Conservation (phyloP, 2,113 vertebrate species). For the Microtus montanus region DNA sequence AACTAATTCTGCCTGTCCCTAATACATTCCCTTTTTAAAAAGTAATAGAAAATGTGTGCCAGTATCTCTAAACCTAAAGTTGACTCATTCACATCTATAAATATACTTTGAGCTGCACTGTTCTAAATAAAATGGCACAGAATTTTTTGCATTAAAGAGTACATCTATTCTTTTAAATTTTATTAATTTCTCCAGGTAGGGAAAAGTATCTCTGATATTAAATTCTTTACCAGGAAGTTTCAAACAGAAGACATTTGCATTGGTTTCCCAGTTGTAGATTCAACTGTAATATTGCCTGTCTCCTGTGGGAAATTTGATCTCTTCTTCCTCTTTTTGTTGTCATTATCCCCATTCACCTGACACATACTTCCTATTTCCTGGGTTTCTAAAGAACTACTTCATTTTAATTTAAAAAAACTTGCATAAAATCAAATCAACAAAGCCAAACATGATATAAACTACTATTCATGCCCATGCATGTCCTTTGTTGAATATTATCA, state of each 20-base stretch:
- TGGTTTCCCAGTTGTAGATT: conserved; percentile 35
- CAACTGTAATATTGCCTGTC: conserved; percentile 27
- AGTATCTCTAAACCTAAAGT: conserved; percentile 2
- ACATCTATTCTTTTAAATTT: conserved; percentile 37
- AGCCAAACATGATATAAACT: conserved; percentile 23
- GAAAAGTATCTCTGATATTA: conserved; percentile 29
- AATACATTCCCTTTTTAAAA: background rate
- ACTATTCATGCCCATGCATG: background rate
- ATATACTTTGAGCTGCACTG: background rate
- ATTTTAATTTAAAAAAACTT: conserved; percentile 19
- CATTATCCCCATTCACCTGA: background rate
- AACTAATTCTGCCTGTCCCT: background rate
- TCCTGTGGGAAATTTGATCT: background rate
- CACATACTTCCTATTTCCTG: conserved; percentile 41
- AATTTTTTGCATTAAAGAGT: background rate
- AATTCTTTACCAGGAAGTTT: conserved; percentile 28
- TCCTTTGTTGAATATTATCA: background rate
- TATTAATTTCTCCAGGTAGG: conserved; percentile 12
- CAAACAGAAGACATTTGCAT: conserved; percentile 22
- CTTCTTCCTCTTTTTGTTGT: background rate
- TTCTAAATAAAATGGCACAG: background rate
- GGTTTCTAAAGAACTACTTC: background rate
- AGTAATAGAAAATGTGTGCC: background rate
- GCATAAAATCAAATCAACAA: conserved; percentile 9
- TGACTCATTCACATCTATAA: background rate